A percentile compares a stretch with the other conserved stretches of the same genome.
These are phyloP conservation scores for Conus betulinus DNA, from an alignment of 1,140 invertebrate genomes.

Conservation along the genomic window DNA sequence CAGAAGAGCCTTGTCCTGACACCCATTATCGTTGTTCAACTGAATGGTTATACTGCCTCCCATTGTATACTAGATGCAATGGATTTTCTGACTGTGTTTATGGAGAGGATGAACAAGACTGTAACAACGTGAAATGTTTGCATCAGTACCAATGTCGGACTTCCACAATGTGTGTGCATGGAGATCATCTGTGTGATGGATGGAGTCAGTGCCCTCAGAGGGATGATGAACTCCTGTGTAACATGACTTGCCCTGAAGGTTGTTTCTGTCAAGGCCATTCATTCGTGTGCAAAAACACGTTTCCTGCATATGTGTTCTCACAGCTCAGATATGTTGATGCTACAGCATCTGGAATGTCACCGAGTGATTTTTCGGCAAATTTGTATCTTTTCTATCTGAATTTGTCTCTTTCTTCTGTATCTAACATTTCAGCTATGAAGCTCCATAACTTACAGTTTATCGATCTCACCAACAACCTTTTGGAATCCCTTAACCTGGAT, in stretches of 20 bases:
- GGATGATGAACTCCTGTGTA: constrained; percentile 19
- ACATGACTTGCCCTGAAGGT: constrained; percentile 46
- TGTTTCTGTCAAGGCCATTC: constrained; percentile 24
- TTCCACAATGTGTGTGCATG: too few relatives aligned
- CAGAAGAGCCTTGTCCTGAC: too few relatives aligned
- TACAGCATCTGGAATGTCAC: too few relatives aligned
- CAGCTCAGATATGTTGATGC: too few relatives aligned
- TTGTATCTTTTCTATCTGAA: neutral
- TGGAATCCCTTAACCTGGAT: neutral
- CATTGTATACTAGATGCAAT: too few relatives aligned
- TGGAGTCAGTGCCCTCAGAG: too few relatives aligned
- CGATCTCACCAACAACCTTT: neutral
- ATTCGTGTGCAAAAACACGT: neutral
- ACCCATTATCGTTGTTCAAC: neutral
- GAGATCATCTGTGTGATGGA: too few relatives aligned
- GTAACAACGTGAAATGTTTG: too few relatives aligned
- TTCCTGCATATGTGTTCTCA: neutral
- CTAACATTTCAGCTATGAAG: neutral
- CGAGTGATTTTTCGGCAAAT: neutral
- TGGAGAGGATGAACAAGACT: too few relatives aligned
- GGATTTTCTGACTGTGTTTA: too few relatives aligned
- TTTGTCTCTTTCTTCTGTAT: neutral
- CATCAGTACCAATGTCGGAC: too few relatives aligned
- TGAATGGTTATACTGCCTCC: too few relatives aligned
- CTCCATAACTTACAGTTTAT: neutral